Evolutionary conservation across 2,113 vertebrate species (phyloP).

Genomic region (Trogon melanurus): DNA sequence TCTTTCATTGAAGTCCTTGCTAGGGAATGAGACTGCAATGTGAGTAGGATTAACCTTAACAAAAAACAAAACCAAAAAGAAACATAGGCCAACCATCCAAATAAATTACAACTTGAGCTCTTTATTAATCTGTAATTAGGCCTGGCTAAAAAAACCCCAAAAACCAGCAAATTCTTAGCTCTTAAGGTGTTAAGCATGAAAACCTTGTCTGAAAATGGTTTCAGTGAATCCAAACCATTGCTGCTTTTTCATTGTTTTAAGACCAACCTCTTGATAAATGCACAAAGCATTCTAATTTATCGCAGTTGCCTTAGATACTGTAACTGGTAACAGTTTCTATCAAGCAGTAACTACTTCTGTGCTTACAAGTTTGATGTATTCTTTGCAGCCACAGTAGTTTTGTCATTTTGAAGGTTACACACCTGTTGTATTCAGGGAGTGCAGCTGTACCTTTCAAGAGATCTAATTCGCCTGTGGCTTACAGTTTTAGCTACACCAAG

Average conservation of each 20-base stretch:
- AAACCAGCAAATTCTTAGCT: neutral
- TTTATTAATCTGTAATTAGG: neutral
- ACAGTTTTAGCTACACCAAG: neutral
- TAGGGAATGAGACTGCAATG: neutral
- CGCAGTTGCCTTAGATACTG: neutral
- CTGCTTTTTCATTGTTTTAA: neutral
- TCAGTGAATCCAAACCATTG: neutral
- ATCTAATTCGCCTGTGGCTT: neutral
- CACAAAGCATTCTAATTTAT: neutral
- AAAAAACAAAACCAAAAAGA: neutral
- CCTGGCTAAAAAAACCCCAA: neutral
- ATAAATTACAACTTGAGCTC: neutral
- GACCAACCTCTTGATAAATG: neutral
- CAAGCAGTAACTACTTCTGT: neutral
- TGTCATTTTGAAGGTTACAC: neutral
- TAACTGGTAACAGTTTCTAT: neutral
- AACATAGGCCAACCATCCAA: neutral
- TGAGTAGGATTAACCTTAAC: neutral
- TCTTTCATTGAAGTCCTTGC: neutral
- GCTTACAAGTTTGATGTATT: neutral
- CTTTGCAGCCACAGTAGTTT: neutral
- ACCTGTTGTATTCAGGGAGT: neutral
- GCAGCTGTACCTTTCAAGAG: neutral
- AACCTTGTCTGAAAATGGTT: neutral
- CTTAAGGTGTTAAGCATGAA: neutral